Base-by-base conservation (phyloP, 2,888 invertebrate species). In the Stegophylla sp. region DNA sequence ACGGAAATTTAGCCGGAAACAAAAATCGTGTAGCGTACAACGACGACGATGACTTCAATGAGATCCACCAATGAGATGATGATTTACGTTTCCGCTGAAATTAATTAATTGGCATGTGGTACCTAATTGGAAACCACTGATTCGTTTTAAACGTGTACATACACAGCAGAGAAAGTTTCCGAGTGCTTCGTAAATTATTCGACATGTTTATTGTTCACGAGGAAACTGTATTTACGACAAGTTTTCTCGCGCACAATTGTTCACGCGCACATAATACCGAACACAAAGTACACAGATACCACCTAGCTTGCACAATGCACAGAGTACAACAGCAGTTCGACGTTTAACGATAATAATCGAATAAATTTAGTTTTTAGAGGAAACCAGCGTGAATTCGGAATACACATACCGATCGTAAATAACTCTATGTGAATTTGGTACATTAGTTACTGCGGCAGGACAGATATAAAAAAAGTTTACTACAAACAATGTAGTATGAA, bases 171-270 rank as follows among this genome's bases (percentile, higher is more conserved):
- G 64, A 75, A 75, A 75, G 75, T 75, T 75, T 61, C 41, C 48
- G 34, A 64, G 20, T 26, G 51, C 34, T 75, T 51, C 17, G 51
- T 75, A 51, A 48, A 64, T 75, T 51, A 64, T 75, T 48, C 51
- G 74, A 74, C 75, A 75, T 75, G 63, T 64, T 75, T 75, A 64
- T 75, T 75, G 63, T 43, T 51, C 34, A 28, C 12, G 23, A n/a
- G 75, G 41, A 75, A 75, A 51, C 63, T 64, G 28, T 69, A 48
- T 41, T 41, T 12, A 26, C 56, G 4, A 41, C 53, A 23, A 72
- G 41, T 45, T 59, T 73, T 73, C 41, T 71, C 41, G 51, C 34
- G 45, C 67, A n/a, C n/a, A 15, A 28, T 48, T 48, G 26, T 12
- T 10, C 26, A n/a, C 48, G 20, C 12, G 3, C 56, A 9, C 53